Evolutionary conservation across 2,888 invertebrate species (phyloP).

Genomic region (Pegoplata infirma): DNA sequence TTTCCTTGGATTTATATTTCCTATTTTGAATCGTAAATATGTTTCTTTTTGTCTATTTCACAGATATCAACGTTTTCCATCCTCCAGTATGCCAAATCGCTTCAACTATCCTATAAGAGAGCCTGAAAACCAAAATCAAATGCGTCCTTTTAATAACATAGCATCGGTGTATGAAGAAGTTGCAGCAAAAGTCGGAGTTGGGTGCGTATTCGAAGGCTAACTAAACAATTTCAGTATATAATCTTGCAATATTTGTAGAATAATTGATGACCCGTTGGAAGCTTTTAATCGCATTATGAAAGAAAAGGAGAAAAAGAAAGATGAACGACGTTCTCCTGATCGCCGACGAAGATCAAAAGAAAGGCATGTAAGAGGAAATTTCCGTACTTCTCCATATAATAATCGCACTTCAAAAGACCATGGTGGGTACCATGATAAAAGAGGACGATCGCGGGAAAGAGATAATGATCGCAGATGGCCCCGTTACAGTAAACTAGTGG

Average conservation of each 20-base stretch:
- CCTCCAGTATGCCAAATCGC: conserved; percentile 48
- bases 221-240: neutral
- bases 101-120: conserved; percentile 57
- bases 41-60: conserved; percentile 24
- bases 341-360: conserved; percentile 75
- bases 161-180: conserved; percentile 77
- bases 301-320: conserved; percentile 84
- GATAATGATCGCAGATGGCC: conserved; percentile 60
- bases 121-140: conserved; percentile 44
- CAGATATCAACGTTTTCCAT: conserved; percentile 57
- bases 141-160: conserved; percentile 67
- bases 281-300: conserved; percentile 92
- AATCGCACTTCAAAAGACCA: conserved; percentile 62
- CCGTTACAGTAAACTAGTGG: conserved; percentile 50
- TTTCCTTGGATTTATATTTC: conserved; percentile 1
- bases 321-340: conserved; percentile 79
- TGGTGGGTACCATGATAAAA: conserved; percentile 67
- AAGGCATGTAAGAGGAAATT: conserved; percentile 67
- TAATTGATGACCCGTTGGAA: conserved; percentile 90
- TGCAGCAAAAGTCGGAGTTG: conserved; percentile 76
- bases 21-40: conserved; percentile 14
- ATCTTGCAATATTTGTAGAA: conserved; percentile 74
- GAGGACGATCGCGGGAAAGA: conserved; percentile 64
- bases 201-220: conserved; percentile 66
- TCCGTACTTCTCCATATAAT: conserved; percentile 71